Evolutionary conservation across 2,888 invertebrate genomes (phyloP).

Genomic region (Hydriomena furcata): DNA sequence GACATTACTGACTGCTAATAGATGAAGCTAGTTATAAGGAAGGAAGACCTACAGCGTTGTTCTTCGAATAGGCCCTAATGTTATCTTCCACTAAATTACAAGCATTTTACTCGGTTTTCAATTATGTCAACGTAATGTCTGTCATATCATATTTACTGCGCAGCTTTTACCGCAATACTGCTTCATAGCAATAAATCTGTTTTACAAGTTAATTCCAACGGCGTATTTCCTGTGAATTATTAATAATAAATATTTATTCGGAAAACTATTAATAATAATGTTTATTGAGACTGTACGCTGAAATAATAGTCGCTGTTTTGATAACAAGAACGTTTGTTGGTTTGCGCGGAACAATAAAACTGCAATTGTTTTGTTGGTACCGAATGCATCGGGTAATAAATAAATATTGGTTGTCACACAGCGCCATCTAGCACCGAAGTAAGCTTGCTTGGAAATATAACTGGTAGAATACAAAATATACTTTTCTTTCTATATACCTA

Average conservation of each 20-base stretch:
- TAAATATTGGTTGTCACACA: too few relatives aligned
- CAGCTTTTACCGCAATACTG: slow-evolving; percentile 17
- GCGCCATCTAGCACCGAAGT: too few relatives aligned
- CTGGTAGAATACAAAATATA: too few relatives aligned
- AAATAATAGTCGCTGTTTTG: slow-evolving; percentile 12
- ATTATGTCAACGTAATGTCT: slow-evolving; percentile 14
- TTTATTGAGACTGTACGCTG: slow-evolving; percentile 11
- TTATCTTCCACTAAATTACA: neutral
- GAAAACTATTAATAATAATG: slow-evolving; percentile 16
- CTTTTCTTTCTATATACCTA: too few relatives aligned
- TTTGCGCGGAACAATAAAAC: neutral
- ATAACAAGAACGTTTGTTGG: slow-evolving; percentile 4
- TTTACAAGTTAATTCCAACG: slow-evolving; percentile 29
- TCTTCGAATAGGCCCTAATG: too few relatives aligned
- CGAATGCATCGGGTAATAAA: too few relatives aligned
- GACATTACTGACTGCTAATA: too few relatives aligned
- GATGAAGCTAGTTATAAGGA: too few relatives aligned
- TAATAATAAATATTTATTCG: slow-evolving; percentile 27
- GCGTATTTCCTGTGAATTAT: slow-evolving; percentile 24
- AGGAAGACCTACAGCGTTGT: too few relatives aligned
- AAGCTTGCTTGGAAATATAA: too few relatives aligned
- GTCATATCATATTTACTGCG: slow-evolving; percentile 20
- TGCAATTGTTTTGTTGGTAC: too few relatives aligned
- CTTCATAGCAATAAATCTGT: slow-evolving; percentile 20
- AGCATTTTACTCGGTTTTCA: slow-evolving; percentile 7